Percentiles rank a stretch among this genome's conserved stretches.
These are phyloP conservation scores for Melanostoma scalare DNA, from an alignment of 2,888 invertebrate genomes.

Conservation along the genomic window DNA sequence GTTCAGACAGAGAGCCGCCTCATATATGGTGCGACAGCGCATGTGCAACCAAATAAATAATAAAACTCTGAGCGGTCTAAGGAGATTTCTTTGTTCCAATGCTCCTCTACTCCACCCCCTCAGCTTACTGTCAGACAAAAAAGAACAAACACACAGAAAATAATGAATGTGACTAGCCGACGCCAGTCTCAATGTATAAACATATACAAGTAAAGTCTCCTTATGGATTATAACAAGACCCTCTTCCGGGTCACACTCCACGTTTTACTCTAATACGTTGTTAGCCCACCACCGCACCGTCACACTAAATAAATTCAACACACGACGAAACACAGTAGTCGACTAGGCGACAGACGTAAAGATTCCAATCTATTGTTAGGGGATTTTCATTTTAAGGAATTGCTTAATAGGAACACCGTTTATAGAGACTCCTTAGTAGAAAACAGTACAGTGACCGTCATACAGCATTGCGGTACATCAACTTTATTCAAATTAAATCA, in stretches of 20 bases:
- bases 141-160: constrained; percentile 46
- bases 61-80: constrained; percentile 39
- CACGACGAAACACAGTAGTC: constrained; percentile 44
- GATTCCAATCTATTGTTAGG: constrained; percentile 40
- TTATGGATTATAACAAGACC: constrained; percentile 19
- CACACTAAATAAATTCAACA: constrained; percentile 52
- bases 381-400: constrained; percentile 14
- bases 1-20: constrained; percentile 35
- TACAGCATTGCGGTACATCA: constrained; percentile 63
- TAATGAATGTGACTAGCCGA: constrained; percentile 46
- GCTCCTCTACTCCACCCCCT: constrained; percentile 11
- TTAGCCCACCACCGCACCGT: background rate
- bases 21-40: constrained; percentile 36
- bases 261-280: constrained; percentile 22
- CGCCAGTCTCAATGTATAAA: constrained; percentile 11
- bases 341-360: constrained; percentile 1
- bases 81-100: constrained; percentile 56
- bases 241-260: constrained; percentile 66
- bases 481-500: constrained; percentile 70
- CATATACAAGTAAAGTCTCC: constrained; percentile 10
- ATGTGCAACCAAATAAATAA: constrained; percentile 67
- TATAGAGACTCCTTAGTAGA: constrained; percentile 11
- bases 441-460: constrained; percentile 48
- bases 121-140: constrained; percentile 33
- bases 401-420: background rate